A percentile compares a stretch with the other conserved stretches of the same genome.
Conservation (phyloP, 23 tunicate species). For the Trididemnum miniatum region DNA sequence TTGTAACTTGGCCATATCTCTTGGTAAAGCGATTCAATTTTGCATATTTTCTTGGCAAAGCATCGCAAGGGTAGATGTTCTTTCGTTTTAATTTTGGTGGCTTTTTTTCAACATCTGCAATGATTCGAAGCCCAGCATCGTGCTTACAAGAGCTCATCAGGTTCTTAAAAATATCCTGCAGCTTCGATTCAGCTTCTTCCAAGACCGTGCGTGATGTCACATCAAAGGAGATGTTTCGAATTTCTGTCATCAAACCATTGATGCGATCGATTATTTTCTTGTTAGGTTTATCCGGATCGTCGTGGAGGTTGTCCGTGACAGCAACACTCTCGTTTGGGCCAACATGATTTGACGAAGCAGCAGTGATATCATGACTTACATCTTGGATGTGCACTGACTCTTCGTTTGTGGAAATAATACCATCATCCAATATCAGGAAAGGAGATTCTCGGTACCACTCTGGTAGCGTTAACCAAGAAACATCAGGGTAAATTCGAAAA, state of each 20-base stretch:
- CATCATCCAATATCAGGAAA: background rate
- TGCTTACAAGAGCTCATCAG: background rate
- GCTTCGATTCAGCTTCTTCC: background rate
- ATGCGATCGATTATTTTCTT: background rate
- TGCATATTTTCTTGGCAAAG: constrained; percentile 6
- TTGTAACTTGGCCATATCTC: background rate
- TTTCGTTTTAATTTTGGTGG: background rate
- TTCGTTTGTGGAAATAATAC: background rate
- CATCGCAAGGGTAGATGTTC: background rate
- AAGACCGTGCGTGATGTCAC: background rate
- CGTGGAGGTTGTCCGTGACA: background rate
- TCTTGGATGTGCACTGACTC: background rate
- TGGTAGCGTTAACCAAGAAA: background rate
- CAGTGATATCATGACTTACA: background rate
- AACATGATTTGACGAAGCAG: background rate
- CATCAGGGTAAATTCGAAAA: background rate
- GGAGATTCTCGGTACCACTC: background rate
- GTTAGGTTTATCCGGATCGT: background rate
- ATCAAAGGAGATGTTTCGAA: background rate
- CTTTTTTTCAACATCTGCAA: background rate
- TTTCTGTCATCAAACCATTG: constrained; percentile 2
- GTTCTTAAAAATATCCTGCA: background rate
- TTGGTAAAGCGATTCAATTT: background rate
- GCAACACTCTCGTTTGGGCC: too few relatives aligned
- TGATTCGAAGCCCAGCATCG: constrained; percentile 4